Conservation (phyloP, 1,140 invertebrate genomes). For the Andrena cerasifolii region DNA sequence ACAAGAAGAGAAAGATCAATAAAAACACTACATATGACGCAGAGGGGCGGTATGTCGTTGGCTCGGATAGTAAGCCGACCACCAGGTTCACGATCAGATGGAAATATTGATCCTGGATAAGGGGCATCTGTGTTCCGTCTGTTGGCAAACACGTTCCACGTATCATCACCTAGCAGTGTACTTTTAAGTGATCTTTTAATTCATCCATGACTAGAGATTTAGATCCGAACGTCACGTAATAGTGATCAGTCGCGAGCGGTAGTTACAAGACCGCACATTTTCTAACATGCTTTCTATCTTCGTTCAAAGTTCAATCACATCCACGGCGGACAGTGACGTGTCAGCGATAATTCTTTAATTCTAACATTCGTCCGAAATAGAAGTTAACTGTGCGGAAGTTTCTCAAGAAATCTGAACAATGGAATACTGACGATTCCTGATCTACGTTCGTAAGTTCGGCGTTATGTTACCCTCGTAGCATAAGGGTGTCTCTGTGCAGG, state of each 20-base stretch:
- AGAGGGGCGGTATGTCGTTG: conserved; percentile 63
- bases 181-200: background rate
- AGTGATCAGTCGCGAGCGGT: background rate
- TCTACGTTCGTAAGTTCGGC: background rate
- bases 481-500: conserved; percentile 3
- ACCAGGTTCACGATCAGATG: conserved; percentile 72
- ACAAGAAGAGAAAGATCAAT: conserved; percentile 63
- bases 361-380: conserved; percentile 8
- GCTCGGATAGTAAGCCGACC: conserved; percentile 74
- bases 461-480: conserved; percentile 1
- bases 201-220: background rate
- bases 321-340: conserved; percentile 26
- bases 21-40: conserved; percentile 61
- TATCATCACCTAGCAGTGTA: background rate
- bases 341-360: conserved; percentile 18
- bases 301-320: background rate
- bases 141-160: conserved; percentile 69
- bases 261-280: background rate
- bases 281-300: background rate
- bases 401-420: background rate
- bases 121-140: conserved; percentile 58
- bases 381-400: background rate
- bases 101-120: conserved; percentile 79
- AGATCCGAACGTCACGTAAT: background rate
- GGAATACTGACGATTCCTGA: background rate